These are phyloP conservation scores for Enteromius thamalakanensis DNA, from an alignment of 2,797 vertebrate genomes.

Conservation along the genomic window DNA sequence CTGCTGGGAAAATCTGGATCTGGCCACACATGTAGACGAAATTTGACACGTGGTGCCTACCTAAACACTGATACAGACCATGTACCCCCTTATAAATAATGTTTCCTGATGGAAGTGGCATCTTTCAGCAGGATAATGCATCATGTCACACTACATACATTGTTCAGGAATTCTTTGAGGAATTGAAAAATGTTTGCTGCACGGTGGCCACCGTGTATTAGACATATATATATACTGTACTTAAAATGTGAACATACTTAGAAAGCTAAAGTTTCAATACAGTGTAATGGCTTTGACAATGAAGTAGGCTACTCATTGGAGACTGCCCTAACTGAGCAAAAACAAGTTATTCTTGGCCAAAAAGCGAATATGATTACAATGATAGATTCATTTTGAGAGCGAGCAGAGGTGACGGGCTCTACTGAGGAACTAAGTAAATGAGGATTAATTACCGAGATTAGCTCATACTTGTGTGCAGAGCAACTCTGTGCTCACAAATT, in stretches of 20 bases:
- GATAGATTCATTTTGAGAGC: slow-evolving; percentile 39
- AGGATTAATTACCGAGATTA: slow-evolving; percentile 60
- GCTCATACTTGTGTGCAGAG: slow-evolving; percentile 39
- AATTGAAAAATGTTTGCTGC: background rate
- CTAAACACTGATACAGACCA: background rate
- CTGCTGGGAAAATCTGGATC: background rate
- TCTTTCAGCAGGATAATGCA: no score
- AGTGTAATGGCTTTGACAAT: background rate
- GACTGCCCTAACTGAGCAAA: background rate
- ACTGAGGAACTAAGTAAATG: slow-evolving; percentile 44
- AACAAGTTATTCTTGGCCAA: slow-evolving; percentile 38
- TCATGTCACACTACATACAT: no score
- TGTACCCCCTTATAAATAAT: background rate
- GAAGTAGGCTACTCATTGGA: background rate
- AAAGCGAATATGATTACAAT: slow-evolving; percentile 46
- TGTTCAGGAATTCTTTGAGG: background rate
- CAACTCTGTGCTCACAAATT: slow-evolving; percentile 47
- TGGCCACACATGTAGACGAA: background rate
- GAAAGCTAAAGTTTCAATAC: background rate
- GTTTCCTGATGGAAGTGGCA: background rate
- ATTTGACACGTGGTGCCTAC: background rate
- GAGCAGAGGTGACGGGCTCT: slow-evolving; percentile 37
- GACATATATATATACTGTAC: no score
- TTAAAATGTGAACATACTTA: no score
- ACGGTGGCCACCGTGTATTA: background rate